Evolutionary conservation across 2,797 vertebrate genomes (phyloP).

Genomic region (Platalea minor): DNA sequence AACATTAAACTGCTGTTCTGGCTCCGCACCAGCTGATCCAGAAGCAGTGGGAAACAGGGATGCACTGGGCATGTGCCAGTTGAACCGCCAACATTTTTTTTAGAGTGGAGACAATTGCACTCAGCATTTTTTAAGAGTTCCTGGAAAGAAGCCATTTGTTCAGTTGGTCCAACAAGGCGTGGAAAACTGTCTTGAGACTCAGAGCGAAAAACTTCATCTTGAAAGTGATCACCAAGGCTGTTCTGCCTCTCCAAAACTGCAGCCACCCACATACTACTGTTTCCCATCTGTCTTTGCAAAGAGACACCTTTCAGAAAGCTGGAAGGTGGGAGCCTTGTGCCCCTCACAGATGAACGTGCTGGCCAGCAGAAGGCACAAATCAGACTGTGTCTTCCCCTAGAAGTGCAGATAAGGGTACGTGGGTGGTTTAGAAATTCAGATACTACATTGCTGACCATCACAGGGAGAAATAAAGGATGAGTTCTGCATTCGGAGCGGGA

Average conservation of each 20-base stretch:
- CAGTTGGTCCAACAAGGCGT: background rate
- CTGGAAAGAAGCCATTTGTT: background rate
- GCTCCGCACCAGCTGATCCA: background rate
- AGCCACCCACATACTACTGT: accelerated
- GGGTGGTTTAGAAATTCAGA: background rate
- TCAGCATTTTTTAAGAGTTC: background rate
- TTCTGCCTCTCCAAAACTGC: background rate
- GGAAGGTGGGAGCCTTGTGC: background rate
- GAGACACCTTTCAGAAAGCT: background rate
- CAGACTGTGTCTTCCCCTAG: background rate
- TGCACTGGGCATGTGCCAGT: accelerated
- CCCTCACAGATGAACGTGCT: accelerated
- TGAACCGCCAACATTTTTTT: background rate
- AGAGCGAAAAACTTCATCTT: background rate
- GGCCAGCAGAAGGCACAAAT: background rate
- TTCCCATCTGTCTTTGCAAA: background rate
- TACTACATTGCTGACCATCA: background rate
- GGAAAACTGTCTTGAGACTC: background rate
- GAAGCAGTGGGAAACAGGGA: background rate
- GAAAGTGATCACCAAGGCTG: background rate
- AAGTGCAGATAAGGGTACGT: background rate
- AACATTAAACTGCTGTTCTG: background rate
- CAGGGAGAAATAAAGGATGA: background rate
- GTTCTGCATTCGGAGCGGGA: background rate
- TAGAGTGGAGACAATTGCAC: background rate